Evolutionary conservation across 2,888 invertebrate species (phyloP).

Genomic region (Rhagonycha fulva): DNA sequence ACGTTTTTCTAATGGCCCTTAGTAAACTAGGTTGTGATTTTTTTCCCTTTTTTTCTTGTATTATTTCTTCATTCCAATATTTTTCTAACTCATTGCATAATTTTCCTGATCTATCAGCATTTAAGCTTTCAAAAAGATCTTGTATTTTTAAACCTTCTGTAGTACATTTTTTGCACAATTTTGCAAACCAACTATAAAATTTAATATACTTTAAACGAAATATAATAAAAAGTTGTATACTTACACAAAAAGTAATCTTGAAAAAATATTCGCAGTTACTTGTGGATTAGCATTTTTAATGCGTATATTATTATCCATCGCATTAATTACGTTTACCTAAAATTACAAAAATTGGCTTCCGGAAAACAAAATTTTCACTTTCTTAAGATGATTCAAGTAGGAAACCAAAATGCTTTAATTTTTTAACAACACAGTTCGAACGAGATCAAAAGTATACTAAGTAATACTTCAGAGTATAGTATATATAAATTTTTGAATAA

Average conservation of each 20-base stretch:
- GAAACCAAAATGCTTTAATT: too few relatives aligned
- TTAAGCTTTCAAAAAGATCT: constrained; percentile 66
- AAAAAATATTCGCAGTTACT: not conserved
- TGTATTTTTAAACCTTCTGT: constrained; percentile 64
- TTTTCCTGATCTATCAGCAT: constrained; percentile 63
- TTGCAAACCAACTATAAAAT: constrained; percentile 48
- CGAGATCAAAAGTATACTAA: too few relatives aligned
- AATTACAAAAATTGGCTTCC: too few relatives aligned
- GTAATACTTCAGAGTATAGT: too few relatives aligned
- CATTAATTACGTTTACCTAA: too few relatives aligned
- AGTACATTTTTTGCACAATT: constrained; percentile 59
- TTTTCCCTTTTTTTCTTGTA: not conserved
- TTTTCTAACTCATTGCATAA: not conserved
- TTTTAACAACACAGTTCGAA: too few relatives aligned
- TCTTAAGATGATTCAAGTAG: too few relatives aligned
- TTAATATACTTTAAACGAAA: not conserved
- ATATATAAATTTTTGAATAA: too few relatives aligned
- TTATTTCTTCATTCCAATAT: not conserved
- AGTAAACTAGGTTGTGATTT: not conserved
- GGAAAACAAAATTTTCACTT: too few relatives aligned
- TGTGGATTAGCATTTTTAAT: not conserved
- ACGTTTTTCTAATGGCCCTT: not conserved
- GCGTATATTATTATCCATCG: not conserved
- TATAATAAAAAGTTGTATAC: not conserved
- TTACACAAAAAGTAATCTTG: not conserved